Base-by-base conservation (phyloP, 2,888 invertebrate genomes). In the Megamerina dolium region DNA sequence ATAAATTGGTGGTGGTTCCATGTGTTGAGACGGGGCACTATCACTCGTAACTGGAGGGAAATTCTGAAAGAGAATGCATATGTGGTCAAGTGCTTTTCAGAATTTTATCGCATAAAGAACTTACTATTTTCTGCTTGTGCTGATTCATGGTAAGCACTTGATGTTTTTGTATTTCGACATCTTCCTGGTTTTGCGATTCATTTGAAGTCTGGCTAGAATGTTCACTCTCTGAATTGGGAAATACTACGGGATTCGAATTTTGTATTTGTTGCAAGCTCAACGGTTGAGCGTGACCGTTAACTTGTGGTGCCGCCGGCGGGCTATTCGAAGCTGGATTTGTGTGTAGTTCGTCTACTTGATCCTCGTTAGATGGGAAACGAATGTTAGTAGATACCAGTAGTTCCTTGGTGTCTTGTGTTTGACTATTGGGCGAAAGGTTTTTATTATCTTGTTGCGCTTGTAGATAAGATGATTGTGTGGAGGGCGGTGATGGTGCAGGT, bases 1-100 rank as follows among this genome's bases (percentile, higher is more conserved):
- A 41, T 57, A 58, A 1, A 56, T 59, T 29, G 60, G 64, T n/a
- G 68, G 66, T 21, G 69, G 68, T 26, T 64, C 58, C 64, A 66
- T 68, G 10, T 68, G 64, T 5, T 56, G 60, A 1, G 70, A 72
- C 1, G 77, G 77, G 3, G 74, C 73, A 38, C 73, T 46, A n/a
- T 39, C 48, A 14, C 51, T 46, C 34, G 34, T 9, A 4, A 45
- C 14, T 4, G 47, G 13, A 33, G 63, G 61, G 50, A 59, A 63
- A 4, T 52, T 52, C 55, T 59, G 52, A 37, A 52, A 52, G n/a
- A 36, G 35, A 17, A 18, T 20, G 12, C 14, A 14, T 26, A 26
- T 26, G 14, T 10, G 12, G 3, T n/a, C 13, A n/a, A 31, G 3
- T 31, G 31, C 3, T 4, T 10, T 2, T 29, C 33, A 6, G 12